phyloP scores from a whole-genome alignment of 2,797 vertebrate genomes.

The Hephaestus fuliginosus region DNA sequence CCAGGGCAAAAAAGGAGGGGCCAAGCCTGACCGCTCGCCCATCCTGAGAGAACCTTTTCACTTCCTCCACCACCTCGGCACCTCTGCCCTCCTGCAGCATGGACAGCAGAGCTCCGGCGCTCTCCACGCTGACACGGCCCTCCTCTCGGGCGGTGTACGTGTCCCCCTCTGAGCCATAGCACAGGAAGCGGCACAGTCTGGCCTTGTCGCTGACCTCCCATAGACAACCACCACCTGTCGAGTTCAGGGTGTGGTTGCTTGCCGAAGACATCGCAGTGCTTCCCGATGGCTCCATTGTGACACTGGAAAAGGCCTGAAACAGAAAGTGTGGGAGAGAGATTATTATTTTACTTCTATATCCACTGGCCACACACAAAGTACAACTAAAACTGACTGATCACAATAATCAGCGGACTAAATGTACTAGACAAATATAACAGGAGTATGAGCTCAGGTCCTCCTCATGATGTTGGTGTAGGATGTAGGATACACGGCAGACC shows the following conservation, averaged over 20 bases:
- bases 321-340: not conserved
- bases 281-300: constrained; percentile 84
- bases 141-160: constrained; percentile 88
- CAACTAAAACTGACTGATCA: not conserved
- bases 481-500: not conserved
- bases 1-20: constrained; percentile 91
- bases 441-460: not conserved
- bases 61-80: constrained; percentile 90
- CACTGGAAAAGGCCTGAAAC: constrained; percentile 50
- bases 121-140: constrained; percentile 82
- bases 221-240: constrained; percentile 57
- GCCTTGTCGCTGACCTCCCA: constrained; percentile 87
- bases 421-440: not conserved
- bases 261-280: constrained; percentile 49
- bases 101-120: constrained; percentile 85
- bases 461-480: not conserved
- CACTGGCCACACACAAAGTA: not conserved
- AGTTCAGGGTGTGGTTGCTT: constrained; percentile 76
- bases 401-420: not conserved
- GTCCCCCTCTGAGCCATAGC: constrained; percentile 91
- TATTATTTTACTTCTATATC: not conserved
- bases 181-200: constrained; percentile 90
- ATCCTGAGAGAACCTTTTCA: constrained; percentile 87
- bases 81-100: constrained; percentile 92
- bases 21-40: constrained; percentile 84